Evolutionary conservation across 2,888 invertebrate species (phyloP).

Genomic region (Diaperis boleti): DNA sequence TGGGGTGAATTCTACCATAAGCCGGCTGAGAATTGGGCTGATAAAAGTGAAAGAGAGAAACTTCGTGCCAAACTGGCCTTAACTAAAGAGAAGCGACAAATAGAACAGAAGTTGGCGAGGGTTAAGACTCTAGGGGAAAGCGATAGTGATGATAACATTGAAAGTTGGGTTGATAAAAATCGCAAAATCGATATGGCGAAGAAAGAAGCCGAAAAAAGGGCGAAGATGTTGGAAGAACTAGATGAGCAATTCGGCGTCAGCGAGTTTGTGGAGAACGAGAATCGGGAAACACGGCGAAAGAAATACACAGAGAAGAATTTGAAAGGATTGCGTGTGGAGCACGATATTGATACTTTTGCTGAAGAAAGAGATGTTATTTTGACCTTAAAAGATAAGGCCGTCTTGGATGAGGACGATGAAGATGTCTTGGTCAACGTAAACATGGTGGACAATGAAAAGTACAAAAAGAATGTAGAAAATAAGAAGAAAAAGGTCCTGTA

Average conservation of each 20-base stretch:
- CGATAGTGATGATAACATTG: conserved; percentile 81
- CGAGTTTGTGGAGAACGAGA: conserved; percentile 85
- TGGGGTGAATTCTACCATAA: conserved; percentile 89
- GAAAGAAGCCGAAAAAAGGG: conserved; percentile 87
- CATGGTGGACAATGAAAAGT: conserved; percentile 86
- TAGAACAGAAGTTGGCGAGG: conserved; percentile 76
- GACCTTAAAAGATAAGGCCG: conserved; percentile 92
- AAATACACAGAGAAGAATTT: conserved; percentile 81
- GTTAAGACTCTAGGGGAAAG: conserved; percentile 77
- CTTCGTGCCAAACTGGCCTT: conserved; percentile 83
- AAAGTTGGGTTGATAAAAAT: conserved; percentile 86
- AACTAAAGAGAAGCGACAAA: conserved; percentile 82
- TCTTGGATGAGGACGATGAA: conserved; percentile 84
- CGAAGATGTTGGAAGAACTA: conserved; percentile 93
- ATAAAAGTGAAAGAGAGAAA: conserved; percentile 83
- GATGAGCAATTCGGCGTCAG: conserved; percentile 94
- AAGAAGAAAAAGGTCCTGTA: conserved; percentile 89
- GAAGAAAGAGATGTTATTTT: conserved; percentile 90
- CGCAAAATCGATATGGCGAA: conserved; percentile 83
- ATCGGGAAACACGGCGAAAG: conserved; percentile 69
- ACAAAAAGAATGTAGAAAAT: conserved; percentile 85
- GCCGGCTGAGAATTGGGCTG: conserved; percentile 81
- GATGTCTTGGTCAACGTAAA: conserved; percentile 95
- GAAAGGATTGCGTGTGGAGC: conserved; percentile 87
- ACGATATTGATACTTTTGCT: conserved; percentile 75